Base-by-base conservation (phyloP, 2,888 invertebrate species). In the Colostygia pectinataria region DNA sequence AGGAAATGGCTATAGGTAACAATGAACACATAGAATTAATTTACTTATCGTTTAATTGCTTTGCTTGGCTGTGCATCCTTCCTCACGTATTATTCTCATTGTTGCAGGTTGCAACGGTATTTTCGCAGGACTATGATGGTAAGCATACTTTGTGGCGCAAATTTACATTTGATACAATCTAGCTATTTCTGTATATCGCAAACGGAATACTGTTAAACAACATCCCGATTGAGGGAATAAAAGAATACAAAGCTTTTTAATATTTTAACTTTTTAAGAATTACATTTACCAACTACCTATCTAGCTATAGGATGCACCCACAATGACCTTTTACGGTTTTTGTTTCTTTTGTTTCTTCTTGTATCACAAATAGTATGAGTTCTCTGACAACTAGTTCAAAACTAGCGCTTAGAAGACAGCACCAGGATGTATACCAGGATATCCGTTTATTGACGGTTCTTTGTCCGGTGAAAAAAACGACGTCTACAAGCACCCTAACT, bases 81-180 rank as follows among this genome's bases (percentile, higher is more conserved):
- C 73, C 73, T 66, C 68, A 74, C 60, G 63, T 77, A 83, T n/a
- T n/a, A n/a, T 83, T 78, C 69, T 80, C 75, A 77, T 87, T 90
- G 84, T 90, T 90, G 59, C 89, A 91, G 90, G 68, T 87, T 59
- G 79, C 70, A 61, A 66, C 77, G 51, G 80, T 67, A 57, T 67
- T 77, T 68, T 76, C 87, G 55, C 91, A 91, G 84, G 91, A 91
- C 70, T 91, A 91, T 68, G 91, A 91, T 70, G 91, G 91, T 91
- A 69, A 79, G 88, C 65, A 18, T 40, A 23, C 28, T 34, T 28
- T 34, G 34, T 34, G 41, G 36, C 24, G 37, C 24, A 9, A 23
- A 42, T 34, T 36, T 36, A 27, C 32, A 4, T 31, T 31, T 40
- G 13, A n/a, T 40, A 24, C 24, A 8, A 23, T 12, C n/a, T n/a